Percentiles rank a stretch among this genome's conserved stretches.
Conservation (phyloP, 2,888 invertebrate species). For the Anodontia alba region DNA sequence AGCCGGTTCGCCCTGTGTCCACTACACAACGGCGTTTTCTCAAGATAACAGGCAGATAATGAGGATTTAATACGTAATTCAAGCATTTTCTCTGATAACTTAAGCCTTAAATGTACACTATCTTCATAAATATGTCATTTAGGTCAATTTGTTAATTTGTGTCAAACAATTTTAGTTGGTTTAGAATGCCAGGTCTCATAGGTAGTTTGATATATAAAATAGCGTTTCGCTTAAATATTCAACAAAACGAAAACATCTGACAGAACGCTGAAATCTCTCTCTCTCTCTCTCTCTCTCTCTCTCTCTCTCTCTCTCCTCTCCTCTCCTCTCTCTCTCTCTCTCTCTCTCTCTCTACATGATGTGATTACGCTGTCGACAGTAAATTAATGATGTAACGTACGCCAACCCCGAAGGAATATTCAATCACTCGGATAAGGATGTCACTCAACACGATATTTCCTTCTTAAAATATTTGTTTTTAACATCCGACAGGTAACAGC, state of each 20-base stretch:
- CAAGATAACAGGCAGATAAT: background rate
- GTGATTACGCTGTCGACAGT: no score
- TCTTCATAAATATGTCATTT: constrained; percentile 17
- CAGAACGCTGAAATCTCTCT: no score
- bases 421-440: constrained; percentile 1
- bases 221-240: no score
- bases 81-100: constrained; percentile 1
- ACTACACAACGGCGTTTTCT: background rate
- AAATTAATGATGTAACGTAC: no score
- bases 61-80: constrained; percentile 1
- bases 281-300: no score
- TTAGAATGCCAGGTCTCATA: no score
- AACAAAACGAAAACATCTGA: no score
- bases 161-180: background rate
- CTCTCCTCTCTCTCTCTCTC: no score
- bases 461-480: background rate
- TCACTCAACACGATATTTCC: constrained; percentile 5
- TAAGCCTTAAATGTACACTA: constrained; percentile 16
- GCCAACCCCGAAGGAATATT: background rate
- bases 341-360: no score
- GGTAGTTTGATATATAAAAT: no score
- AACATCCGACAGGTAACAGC: background rate
- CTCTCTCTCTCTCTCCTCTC: no score
- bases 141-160: constrained; percentile 13
- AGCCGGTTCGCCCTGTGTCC: background rate